These are phyloP conservation scores for Leptopilina boulardi DNA, from an alignment of 1,140 invertebrate genomes.

Conservation along the genomic window DNA sequence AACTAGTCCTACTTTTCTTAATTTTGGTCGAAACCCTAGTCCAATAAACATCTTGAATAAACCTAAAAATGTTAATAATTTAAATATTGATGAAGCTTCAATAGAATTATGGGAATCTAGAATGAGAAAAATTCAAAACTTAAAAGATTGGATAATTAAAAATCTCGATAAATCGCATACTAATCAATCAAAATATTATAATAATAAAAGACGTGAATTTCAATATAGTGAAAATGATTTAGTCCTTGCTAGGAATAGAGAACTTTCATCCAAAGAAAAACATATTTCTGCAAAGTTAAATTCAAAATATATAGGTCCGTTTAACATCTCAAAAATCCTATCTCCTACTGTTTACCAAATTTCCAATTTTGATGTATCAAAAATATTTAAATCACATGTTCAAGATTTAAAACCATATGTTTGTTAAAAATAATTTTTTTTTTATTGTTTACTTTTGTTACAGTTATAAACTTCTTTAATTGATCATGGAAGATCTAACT, in stretches of 20 bases:
- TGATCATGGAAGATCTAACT: too few relatives aligned
- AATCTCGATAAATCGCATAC: background rate
- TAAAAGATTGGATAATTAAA: background rate
- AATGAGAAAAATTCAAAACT: background rate
- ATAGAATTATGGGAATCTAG: background rate
- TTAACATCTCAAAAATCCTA: too few relatives aligned
- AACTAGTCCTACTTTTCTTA: background rate
- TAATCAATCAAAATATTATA: too few relatives aligned
- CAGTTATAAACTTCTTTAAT: too few relatives aligned
- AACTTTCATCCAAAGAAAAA: background rate
- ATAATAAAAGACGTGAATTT: background rate
- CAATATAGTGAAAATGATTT: background rate
- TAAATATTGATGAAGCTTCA: too few relatives aligned
- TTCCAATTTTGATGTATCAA: too few relatives aligned
- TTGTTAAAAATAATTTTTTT: background rate
- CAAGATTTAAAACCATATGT: background rate
- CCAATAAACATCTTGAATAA: too few relatives aligned
- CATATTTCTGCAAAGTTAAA: background rate
- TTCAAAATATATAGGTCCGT: background rate
- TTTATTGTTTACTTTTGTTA: too few relatives aligned
- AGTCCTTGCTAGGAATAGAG: background rate
- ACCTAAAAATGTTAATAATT: too few relatives aligned
- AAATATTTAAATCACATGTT: conserved; percentile 50
- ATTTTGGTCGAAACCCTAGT: background rate
- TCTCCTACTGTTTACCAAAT: too few relatives aligned